Evolutionary conservation across 2,113 vertebrate species (phyloP).

Genomic region (Porphyrio hochstetteri): DNA sequence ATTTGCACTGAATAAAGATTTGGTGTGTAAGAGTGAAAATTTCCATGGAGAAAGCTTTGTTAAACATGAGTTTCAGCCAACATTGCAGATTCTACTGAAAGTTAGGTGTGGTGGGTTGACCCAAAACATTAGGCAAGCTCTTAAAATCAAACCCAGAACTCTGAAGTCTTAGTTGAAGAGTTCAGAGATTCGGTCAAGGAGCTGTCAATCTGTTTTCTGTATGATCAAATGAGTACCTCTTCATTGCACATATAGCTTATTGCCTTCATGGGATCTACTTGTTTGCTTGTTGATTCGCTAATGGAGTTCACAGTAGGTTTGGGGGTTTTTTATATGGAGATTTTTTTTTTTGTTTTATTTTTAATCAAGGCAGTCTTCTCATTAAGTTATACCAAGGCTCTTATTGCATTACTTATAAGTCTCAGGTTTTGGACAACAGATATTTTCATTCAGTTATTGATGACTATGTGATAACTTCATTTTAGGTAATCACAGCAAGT

Average conservation of each 20-base stretch:
- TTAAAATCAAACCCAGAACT: neutral
- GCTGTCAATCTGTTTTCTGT: neutral
- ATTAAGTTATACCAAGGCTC: neutral
- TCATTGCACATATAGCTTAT: neutral
- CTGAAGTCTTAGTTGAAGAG: neutral
- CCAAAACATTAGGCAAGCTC: neutral
- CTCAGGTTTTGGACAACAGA: neutral
- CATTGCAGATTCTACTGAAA: neutral
- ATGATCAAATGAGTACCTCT: neutral
- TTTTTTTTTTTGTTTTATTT: neutral
- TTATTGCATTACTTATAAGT: neutral
- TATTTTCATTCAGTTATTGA: neutral
- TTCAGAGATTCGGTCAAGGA: neutral
- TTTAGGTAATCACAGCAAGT: neutral
- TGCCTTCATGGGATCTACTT: neutral
- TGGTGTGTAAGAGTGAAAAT: neutral
- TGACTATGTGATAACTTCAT: neutral
- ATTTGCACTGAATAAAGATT: neutral
- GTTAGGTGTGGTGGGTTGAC: neutral
- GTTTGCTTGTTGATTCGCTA: neutral
- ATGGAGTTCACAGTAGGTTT: neutral
- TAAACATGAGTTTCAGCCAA: neutral
- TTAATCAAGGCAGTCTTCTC: neutral
- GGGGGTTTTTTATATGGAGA: neutral
- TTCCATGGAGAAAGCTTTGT: neutral